phyloP scores from a whole-genome alignment of 1,140 invertebrate genomes.

The Lepidurus apus region DNA sequence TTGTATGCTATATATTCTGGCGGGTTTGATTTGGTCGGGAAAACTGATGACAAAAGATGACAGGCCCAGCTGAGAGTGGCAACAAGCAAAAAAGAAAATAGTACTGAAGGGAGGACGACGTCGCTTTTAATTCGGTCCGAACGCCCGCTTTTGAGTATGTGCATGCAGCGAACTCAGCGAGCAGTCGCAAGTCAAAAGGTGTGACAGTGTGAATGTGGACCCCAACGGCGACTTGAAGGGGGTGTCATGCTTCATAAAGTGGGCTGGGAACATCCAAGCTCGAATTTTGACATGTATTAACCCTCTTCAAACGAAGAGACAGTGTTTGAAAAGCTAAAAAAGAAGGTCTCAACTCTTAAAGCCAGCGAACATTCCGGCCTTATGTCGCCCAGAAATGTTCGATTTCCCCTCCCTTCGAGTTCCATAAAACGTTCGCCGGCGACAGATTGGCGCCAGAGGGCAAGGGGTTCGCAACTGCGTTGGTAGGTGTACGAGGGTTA shows the following conservation, averaged over 20 bases:
- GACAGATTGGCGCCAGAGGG: neutral
- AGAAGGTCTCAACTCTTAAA: neutral
- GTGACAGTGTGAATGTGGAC: constrained; percentile 14
- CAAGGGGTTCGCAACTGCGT: too few relatives aligned
- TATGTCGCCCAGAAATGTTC: neutral
- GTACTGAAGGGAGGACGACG: neutral
- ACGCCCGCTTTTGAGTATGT: constrained; percentile 6
- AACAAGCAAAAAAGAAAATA: too few relatives aligned
- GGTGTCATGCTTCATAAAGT: constrained; percentile 21
- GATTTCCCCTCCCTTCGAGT: neutral
- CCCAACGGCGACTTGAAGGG: constrained; percentile 14
- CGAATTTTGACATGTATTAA: constrained; percentile 14
- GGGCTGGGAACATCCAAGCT: neutral
- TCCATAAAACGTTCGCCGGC: neutral
- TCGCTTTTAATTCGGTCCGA: neutral
- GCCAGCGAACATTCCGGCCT: neutral
- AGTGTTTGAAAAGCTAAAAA: neutral
- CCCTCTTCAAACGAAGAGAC: neutral
- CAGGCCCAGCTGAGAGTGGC: constrained; percentile 6
- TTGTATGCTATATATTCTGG: neutral
- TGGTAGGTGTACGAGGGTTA: too few relatives aligned
- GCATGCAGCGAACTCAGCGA: neutral
- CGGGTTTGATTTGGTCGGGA: neutral
- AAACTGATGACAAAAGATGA: constrained; percentile 22
- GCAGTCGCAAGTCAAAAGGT: neutral